Percentiles rank a stretch among this genome's conserved stretches.
phyloP scores from a whole-genome alignment of 2,888 invertebrate genomes.

The Netelia fuscicornis region DNA sequence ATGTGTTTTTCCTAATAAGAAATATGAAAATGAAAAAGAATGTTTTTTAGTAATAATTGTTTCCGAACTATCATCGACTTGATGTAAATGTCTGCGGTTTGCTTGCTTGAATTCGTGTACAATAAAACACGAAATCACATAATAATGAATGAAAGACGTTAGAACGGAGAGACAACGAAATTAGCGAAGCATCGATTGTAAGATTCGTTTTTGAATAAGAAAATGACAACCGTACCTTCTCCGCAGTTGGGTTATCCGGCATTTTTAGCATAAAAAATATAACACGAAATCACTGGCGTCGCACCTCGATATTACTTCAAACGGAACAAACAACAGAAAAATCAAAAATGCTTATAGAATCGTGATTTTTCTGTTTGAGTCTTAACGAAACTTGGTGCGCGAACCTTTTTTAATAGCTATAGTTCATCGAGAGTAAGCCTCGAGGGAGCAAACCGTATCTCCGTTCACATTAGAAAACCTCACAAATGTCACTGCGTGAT shows the following conservation, averaged over 20 bases:
- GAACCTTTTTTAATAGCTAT: conserved; percentile 4
- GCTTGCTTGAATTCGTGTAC: too few relatives aligned
- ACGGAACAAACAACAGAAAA: not conserved
- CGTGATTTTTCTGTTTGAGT: conserved; percentile 5
- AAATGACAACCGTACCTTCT: conserved; percentile 70
- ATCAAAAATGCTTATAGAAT: not conserved
- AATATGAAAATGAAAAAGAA: conserved; percentile 22
- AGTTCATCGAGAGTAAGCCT: conserved; percentile 5
- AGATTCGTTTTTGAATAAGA: not conserved
- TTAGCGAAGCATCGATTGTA: conserved; percentile 25
- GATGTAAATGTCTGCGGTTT: too few relatives aligned
- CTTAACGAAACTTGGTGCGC: not conserved
- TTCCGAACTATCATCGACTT: too few relatives aligned
- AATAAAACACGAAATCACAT: too few relatives aligned
- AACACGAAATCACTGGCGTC: not conserved
- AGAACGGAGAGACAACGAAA: not conserved
- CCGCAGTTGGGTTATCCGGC: conserved; percentile 73
- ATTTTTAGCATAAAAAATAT: conserved; percentile 56
- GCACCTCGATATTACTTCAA: not conserved
- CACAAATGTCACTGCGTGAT: not conserved
- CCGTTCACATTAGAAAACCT: conserved; percentile 33
- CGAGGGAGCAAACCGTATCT: conserved; percentile 5
- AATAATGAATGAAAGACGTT: too few relatives aligned
- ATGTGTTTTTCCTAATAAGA: conserved; percentile 89
- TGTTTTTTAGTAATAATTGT: not conserved